Conservation (phyloP, 2,797 vertebrate genomes). For the Peromyscus aztecus region DNA sequence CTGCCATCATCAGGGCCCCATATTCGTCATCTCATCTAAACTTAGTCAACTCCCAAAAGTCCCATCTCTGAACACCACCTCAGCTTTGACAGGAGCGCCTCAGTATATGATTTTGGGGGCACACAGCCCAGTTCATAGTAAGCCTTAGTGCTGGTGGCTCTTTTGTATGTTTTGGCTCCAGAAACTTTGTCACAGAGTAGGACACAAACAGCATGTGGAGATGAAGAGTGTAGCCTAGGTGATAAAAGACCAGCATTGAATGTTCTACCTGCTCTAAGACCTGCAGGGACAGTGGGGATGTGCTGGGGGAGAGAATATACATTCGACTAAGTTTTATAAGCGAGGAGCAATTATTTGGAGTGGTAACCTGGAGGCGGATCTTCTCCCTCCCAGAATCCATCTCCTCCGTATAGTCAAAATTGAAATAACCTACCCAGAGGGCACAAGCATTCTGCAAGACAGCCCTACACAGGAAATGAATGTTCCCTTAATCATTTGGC, state of each 20-base stretch:
- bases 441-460: constrained; percentile 11
- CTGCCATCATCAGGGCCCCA: background rate
- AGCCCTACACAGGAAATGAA: constrained; percentile 45
- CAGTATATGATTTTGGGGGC: background rate
- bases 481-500: constrained; percentile 60
- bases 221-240: accelerated
- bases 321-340: background rate
- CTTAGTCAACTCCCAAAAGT: background rate
- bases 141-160: no score
- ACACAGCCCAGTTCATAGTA: background rate
- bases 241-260: background rate
- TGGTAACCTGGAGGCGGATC: background rate
- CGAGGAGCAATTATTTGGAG: constrained; percentile 23
- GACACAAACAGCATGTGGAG: background rate
- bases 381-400: constrained; percentile 38
- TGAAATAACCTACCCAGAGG: constrained; percentile 66
- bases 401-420: constrained; percentile 68
- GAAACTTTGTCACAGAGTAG: background rate
- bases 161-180: background rate
- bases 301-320: background rate
- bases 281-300: background rate
- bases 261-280: background rate
- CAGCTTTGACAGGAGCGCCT: background rate
- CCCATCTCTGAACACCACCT: background rate
- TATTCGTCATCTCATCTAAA: background rate